A percentile compares a stretch with the other conserved stretches of the same genome.
phyloP scores from a whole-genome alignment of 2,797 vertebrate genomes.

The Prunella strophiata region DNA sequence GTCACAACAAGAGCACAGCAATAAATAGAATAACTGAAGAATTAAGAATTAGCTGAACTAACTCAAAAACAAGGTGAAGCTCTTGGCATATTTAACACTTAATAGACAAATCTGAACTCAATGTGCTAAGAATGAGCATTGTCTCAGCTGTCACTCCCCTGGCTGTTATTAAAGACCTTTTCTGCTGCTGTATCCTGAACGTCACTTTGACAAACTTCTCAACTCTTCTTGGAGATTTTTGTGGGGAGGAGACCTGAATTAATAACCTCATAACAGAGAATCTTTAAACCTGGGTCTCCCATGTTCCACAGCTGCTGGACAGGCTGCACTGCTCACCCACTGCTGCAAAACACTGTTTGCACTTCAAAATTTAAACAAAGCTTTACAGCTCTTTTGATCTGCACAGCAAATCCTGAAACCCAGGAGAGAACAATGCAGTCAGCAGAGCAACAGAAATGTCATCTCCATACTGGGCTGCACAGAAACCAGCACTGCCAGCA shows the following conservation, averaged over 20 bases:
- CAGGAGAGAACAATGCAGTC: not conserved
- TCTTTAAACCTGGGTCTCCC: not conserved
- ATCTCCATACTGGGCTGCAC: not conserved
- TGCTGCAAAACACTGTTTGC: not conserved
- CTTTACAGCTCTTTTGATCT: not conserved
- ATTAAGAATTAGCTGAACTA: not conserved
- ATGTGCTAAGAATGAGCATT: not conserved
- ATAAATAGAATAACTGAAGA: not conserved
- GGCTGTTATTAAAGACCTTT: not conserved
- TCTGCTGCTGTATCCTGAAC: not conserved
- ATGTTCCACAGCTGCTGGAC: not conserved
- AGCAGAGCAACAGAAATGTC: not conserved
- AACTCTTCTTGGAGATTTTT: not conserved
- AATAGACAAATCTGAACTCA: not conserved
- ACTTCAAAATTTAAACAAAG: not conserved
- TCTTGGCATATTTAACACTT: not conserved
- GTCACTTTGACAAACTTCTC: not conserved
- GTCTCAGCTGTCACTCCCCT: not conserved
- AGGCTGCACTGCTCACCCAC: not conserved
- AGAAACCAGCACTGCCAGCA: not conserved
- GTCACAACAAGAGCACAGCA: not conserved
- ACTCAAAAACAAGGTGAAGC: not conserved
- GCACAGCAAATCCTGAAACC: not conserved
- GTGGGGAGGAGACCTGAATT: fast-evolving
- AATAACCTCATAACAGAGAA: not conserved